A percentile compares a stretch with the other conserved stretches of the same genome.
Evolutionary conservation across 2,113 vertebrate genomes (phyloP).

Genomic region (Prunella himalayana): DNA sequence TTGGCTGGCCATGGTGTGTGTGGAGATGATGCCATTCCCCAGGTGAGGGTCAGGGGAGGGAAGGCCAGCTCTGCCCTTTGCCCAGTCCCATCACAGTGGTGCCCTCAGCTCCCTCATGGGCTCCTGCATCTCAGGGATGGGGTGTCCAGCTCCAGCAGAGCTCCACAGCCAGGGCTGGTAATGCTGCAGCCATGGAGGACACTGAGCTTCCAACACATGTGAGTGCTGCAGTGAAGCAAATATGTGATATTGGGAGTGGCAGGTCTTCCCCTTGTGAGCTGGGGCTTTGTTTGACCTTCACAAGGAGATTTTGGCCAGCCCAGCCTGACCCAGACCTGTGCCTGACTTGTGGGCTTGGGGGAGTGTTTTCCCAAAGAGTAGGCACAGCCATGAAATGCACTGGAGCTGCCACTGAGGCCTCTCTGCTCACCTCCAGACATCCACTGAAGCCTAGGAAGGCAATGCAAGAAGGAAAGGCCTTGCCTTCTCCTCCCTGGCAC

Average conservation of each 20-base stretch:
- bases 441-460: not conserved
- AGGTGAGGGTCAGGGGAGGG: rapidly evolving
- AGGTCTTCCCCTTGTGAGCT: not conserved
- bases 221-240: not conserved
- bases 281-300: not conserved
- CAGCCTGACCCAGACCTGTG: not conserved
- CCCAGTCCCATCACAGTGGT: not conserved
- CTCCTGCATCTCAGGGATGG: not conserved
- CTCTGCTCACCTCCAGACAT: not conserved
- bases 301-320: not conserved
- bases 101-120: rapidly evolving
- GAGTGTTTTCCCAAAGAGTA: not conserved
- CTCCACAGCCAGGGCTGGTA: not conserved
- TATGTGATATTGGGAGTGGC: not conserved
- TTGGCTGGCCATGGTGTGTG: not conserved
- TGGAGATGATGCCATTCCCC: not conserved
- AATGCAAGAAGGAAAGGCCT: not conserved
- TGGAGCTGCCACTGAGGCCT: rapidly evolving
- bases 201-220: not conserved
- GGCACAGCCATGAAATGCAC: not conserved
- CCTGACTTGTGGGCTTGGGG: not conserved
- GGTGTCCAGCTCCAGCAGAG: not conserved
- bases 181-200: rapidly evolving
- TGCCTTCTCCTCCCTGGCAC: not conserved
- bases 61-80: rapidly evolving